A percentile compares a stretch with the other conserved stretches of the same genome.
These are phyloP conservation scores for Melanostoma mellinum DNA, from an alignment of 2,888 invertebrate species.

Conservation along the genomic window DNA sequence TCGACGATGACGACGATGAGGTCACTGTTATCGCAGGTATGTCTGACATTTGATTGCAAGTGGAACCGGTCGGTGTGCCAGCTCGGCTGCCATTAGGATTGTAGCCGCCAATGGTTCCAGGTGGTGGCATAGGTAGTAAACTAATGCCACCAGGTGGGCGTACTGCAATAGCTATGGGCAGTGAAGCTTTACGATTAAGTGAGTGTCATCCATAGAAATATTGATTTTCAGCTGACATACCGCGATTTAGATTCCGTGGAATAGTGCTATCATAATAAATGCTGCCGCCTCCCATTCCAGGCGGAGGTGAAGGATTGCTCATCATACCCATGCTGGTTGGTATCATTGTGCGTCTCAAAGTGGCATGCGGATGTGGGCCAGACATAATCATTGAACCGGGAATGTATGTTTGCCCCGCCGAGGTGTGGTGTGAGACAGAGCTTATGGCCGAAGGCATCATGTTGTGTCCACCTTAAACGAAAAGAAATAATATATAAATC, in stretches of 20 bases:
- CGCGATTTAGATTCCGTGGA: conserved; percentile 78
- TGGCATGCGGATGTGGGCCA: conserved; percentile 79
- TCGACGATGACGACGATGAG: conserved; percentile 75
- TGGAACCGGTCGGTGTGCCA: conserved; percentile 75
- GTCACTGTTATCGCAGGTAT: conserved; percentile 79
- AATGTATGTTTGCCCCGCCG: conserved; percentile 77
- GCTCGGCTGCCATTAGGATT: conserved; percentile 74
- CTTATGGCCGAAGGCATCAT: conserved; percentile 77
- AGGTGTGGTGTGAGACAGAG: conserved; percentile 77
- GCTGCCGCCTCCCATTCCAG: conserved; percentile 72
- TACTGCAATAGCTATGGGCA: conserved; percentile 78
- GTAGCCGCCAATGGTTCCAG: conserved; percentile 77
- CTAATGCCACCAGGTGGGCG: conserved; percentile 77
- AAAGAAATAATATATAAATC: neutral
- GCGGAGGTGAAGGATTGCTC: conserved; percentile 73
- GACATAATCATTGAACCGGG: conserved; percentile 79
- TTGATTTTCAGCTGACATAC: conserved; percentile 78
- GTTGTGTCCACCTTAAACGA: conserved; percentile 76
- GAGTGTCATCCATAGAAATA: conserved; percentile 82
- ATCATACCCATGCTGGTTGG: conserved; percentile 80
- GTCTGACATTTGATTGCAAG: conserved; percentile 75
- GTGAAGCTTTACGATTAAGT: conserved; percentile 79
- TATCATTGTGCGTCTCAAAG: conserved; percentile 79
- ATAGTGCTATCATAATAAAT: conserved; percentile 80
- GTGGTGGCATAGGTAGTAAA: conserved; percentile 76